phyloP scores from a whole-genome alignment of 2,797 vertebrate genomes.

The Syngnathus rostellatus region DNA sequence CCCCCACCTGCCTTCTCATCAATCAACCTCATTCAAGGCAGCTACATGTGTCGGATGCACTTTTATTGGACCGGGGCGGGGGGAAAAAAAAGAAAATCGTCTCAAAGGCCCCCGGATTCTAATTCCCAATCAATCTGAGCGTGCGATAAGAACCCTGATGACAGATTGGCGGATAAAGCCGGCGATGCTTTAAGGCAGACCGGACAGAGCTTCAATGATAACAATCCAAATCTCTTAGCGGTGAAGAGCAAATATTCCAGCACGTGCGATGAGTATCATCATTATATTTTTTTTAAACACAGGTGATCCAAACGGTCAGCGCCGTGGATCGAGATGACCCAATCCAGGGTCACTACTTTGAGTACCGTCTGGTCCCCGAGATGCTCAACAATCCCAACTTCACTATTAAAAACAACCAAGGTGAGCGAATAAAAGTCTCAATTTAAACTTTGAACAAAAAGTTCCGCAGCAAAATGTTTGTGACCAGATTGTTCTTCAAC shows the following conservation, averaged over 20 bases:
- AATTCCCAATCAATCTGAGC: conserved; percentile 70
- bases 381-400: conserved; percentile 97
- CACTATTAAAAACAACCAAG: conserved; percentile 96
- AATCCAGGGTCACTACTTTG: conserved; percentile 90
- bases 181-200: conserved; percentile 45
- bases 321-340: conserved; percentile 94
- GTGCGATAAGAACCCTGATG: conserved; percentile 56
- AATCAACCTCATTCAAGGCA: conserved; percentile 60
- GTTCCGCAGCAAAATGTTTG: neutral
- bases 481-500: too few relatives aligned
- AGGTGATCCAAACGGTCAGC: conserved; percentile 96
- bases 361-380: conserved; percentile 89
- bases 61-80: conserved; percentile 33
- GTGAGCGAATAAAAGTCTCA: conserved; percentile 57
- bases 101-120: conserved; percentile 48
- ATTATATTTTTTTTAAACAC: conserved; percentile 8
- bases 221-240: conserved; percentile 59
- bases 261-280: conserved; percentile 36
- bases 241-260: conserved; percentile 62
- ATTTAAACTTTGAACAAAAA: neutral
- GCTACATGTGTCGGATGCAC: conserved; percentile 29
- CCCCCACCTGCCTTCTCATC: conserved; percentile 46
- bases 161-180: conserved; percentile 65
- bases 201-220: conserved; percentile 60
- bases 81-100: conserved; percentile 19